These are phyloP conservation scores for Nudaria mundana DNA, from an alignment of 2,888 invertebrate species.

Conservation along the genomic window DNA sequence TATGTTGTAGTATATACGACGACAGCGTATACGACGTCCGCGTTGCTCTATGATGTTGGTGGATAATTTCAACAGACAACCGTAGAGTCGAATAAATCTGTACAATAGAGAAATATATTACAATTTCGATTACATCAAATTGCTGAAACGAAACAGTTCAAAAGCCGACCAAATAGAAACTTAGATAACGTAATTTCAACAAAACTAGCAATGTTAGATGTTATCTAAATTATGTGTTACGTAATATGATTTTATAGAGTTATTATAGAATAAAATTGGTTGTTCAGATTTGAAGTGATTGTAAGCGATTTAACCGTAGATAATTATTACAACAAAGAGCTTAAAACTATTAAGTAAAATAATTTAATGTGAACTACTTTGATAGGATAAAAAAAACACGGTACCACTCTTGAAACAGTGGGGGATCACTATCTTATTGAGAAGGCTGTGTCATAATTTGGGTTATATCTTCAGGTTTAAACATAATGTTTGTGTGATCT, in stretches of 20 bases:
- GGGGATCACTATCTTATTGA: too few species aligned
- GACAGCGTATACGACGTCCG: too few species aligned
- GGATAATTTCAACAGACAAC: slow-evolving; percentile 1
- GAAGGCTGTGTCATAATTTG: too few species aligned
- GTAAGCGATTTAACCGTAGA: slow-evolving; percentile 18
- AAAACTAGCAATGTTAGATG: slow-evolving; percentile 24
- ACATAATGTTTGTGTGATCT: too few species aligned
- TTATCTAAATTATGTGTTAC: slow-evolving; percentile 32
- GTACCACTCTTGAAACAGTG: not conserved
- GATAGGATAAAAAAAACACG: not conserved
- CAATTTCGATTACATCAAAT: slow-evolving; percentile 25
- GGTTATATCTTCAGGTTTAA: too few species aligned
- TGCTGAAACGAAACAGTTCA: slow-evolving; percentile 23
- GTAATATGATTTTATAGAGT: slow-evolving; percentile 14
- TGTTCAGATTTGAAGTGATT: slow-evolving; percentile 25
- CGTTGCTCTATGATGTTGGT: too few species aligned
- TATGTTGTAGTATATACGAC: too few species aligned
- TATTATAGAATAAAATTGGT: slow-evolving; percentile 18
- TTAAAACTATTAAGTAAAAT: not conserved
- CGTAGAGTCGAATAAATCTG: slow-evolving; percentile 11
- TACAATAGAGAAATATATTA: slow-evolving; percentile 16
- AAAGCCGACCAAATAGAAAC: slow-evolving; percentile 28
- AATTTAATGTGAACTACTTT: not conserved
- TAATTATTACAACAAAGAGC: not conserved
- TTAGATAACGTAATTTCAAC: slow-evolving; percentile 29